These are phyloP conservation scores for Lepus americanus DNA, from an alignment of 2,113 vertebrate species.

Conservation along the genomic window DNA sequence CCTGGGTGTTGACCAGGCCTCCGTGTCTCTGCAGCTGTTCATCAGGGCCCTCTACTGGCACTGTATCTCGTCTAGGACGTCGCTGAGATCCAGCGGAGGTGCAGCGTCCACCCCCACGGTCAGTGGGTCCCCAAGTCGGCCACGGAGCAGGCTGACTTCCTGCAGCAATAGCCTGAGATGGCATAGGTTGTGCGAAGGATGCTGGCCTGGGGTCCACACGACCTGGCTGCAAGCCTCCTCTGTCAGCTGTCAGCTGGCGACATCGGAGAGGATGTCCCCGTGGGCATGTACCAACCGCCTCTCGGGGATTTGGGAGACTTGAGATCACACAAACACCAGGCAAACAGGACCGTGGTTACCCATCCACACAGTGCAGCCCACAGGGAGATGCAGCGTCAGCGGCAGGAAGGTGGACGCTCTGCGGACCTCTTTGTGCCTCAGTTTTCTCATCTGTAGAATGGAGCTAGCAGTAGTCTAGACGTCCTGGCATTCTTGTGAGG, in stretches of 20 bases:
- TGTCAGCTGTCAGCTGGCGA: neutral
- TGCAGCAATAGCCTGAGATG: slow-evolving; percentile 61
- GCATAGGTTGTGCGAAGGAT: neutral
- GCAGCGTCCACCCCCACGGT: slow-evolving; percentile 91
- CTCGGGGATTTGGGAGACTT: neutral
- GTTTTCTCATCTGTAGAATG: neutral
- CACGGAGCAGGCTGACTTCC: slow-evolving; percentile 90
- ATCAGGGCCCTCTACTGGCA: slow-evolving; percentile 90
- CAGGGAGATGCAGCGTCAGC: neutral
- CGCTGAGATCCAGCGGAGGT: slow-evolving; percentile 87
- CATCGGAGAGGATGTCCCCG: neutral
- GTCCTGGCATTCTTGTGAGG: neutral
- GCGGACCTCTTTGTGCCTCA: neutral
- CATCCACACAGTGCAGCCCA: neutral
- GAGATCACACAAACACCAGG: neutral
- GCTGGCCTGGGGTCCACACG: accelerated
- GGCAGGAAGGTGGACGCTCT: neutral
- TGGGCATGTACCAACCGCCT: neutral
- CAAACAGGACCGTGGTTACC: neutral
- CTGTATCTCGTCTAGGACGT: slow-evolving; percentile 87
- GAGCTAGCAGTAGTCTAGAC: neutral
- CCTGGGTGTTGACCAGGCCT: slow-evolving; percentile 90
- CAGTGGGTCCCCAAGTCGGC: slow-evolving; percentile 91
- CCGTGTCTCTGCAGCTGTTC: slow-evolving; percentile 88
- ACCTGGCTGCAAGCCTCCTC: neutral